Conservation (phyloP, 2,113 vertebrate species). For the Heteronetta atricapilla region DNA sequence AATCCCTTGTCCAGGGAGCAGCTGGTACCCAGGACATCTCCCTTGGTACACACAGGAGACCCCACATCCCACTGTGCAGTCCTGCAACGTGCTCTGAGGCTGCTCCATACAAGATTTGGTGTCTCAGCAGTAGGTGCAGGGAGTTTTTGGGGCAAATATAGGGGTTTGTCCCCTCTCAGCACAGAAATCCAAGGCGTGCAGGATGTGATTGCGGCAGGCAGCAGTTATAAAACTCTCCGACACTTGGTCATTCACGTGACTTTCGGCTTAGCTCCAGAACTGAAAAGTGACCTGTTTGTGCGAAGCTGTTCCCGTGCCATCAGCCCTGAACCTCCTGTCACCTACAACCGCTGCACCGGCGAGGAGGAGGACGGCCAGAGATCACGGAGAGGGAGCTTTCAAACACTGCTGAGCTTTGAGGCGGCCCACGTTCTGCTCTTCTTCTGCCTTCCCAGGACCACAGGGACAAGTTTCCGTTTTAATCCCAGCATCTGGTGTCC, state of each 20-base stretch:
- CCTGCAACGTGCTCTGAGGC: background rate
- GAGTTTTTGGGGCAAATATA: background rate
- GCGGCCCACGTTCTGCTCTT: fast-evolving
- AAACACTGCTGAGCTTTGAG: background rate
- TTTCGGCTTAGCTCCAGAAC: background rate
- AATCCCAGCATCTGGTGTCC: background rate
- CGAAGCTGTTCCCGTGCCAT: background rate
- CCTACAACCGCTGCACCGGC: background rate
- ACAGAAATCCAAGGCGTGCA: background rate
- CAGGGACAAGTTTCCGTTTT: background rate
- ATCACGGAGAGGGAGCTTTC: background rate
- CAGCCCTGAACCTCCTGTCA: background rate
- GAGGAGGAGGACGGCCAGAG: background rate
- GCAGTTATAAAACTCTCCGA: background rate
- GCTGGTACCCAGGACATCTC: background rate
- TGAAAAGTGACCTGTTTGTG: background rate
- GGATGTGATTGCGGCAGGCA: background rate
- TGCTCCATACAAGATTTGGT: background rate
- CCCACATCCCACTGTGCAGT: fast-evolving
- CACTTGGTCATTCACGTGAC: background rate
- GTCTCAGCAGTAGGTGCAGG: background rate
- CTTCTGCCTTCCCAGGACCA: background rate
- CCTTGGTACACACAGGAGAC: background rate
- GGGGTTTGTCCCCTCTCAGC: background rate
- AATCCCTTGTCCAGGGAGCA: background rate